A percentile compares a stretch with the other conserved stretches of the same genome.
Evolutionary conservation across 1,140 invertebrate genomes (phyloP).

Genomic region (Dysdera silvatica): DNA sequence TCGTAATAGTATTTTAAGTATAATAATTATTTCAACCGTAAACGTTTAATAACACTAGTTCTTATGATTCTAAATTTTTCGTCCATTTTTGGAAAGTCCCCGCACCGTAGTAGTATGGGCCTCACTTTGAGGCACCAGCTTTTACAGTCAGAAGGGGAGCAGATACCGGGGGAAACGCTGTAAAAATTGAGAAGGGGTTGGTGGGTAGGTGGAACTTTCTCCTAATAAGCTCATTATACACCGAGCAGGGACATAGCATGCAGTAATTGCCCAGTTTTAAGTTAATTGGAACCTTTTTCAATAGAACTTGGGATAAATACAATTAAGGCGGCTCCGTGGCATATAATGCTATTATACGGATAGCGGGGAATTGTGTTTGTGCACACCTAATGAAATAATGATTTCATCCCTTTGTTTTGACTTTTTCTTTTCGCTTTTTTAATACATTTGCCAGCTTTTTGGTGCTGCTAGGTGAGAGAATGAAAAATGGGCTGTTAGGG

Average conservation of each 20-base stretch:
- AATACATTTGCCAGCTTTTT: no score
- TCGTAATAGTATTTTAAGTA: no score
- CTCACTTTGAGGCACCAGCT: no score
- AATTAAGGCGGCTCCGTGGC: conserved; percentile 18
- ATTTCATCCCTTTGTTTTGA: conserved; percentile 25
- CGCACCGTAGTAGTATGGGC: no score
- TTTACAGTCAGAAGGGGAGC: neutral
- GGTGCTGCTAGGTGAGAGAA: no score
- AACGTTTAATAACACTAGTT: no score
- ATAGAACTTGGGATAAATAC: conserved; percentile 26
- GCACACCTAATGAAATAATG: conserved; percentile 30
- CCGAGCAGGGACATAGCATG: conserved; percentile 6
- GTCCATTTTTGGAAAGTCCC: no score
- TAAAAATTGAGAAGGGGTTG: neutral
- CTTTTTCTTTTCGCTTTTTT: no score
- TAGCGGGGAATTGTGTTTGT: conserved; percentile 11
- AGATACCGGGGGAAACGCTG: neutral
- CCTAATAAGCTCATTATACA: conserved; percentile 30
- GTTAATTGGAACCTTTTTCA: conserved; percentile 32
- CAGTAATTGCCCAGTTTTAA: conserved; percentile 31
- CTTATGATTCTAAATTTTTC: no score
- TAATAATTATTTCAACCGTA: no score
- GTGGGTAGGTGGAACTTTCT: neutral
- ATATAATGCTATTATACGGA: conserved; percentile 16
- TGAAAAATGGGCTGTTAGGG: no score